phyloP scores from a whole-genome alignment of 1,140 invertebrate species.

The Drosophila kohkoa region DNA sequence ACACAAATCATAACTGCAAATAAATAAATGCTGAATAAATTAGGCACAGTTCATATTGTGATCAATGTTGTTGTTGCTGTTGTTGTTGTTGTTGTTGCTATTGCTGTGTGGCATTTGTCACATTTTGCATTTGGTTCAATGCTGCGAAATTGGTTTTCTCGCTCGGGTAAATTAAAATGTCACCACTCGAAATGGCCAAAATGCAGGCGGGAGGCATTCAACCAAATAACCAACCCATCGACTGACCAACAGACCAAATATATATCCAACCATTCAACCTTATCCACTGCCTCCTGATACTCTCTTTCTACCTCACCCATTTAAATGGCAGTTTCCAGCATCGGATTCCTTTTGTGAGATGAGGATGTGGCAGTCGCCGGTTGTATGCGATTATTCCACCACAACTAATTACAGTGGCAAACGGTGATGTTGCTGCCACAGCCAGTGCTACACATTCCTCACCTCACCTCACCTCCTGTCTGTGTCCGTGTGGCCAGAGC shows the following conservation, averaged over 20 bases:
- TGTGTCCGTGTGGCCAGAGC: slow-evolving; percentile 52
- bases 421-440: slow-evolving; percentile 33
- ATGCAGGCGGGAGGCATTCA: slow-evolving; percentile 43
- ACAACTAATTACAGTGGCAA: slow-evolving; percentile 83
- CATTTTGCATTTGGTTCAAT: slow-evolving; percentile 67
- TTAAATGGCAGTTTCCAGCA: slow-evolving; percentile 50
- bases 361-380: slow-evolving; percentile 50
- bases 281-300: background rate
- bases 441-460: background rate
- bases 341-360: slow-evolving; percentile 55
- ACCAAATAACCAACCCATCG: slow-evolving; percentile 15
- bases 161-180: slow-evolving; percentile 81
- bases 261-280: slow-evolving; percentile 21
- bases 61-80: slow-evolving; percentile 12
- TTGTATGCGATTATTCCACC: slow-evolving; percentile 80
- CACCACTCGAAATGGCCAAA: slow-evolving; percentile 70
- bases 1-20: slow-evolving; percentile 77
- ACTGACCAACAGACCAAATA: slow-evolving; percentile 6
- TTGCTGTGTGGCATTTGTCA: slow-evolving; percentile 64
- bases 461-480: background rate
- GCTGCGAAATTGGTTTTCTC: slow-evolving; percentile 77
- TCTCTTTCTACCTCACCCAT: slow-evolving; percentile 23
- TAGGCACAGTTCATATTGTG: slow-evolving; percentile 41
- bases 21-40: slow-evolving; percentile 81
- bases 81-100: slow-evolving; percentile 13